Evolutionary conservation across 2,113 vertebrate species (phyloP).

Genomic region (Plotosus lineatus): DNA sequence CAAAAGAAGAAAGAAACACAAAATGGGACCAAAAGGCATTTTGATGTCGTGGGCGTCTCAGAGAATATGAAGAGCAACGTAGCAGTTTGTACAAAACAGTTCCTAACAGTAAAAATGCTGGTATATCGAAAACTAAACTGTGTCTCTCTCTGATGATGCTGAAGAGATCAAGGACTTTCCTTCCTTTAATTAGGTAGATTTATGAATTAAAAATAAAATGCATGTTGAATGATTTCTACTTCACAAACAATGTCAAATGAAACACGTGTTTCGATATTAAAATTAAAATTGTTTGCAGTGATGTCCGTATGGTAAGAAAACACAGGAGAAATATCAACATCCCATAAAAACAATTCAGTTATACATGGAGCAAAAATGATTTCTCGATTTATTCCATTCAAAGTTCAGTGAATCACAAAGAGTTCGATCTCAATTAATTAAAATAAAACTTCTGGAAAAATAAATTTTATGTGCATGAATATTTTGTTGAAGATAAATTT

Average conservation of each 20-base stretch:
- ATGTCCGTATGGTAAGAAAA: conserved; percentile 62
- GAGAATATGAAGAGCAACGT: conserved; percentile 8
- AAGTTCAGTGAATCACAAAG: no score
- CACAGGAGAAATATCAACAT: conserved; percentile 20
- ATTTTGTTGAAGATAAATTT: conserved; percentile 53
- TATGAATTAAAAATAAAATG: conserved; percentile 43
- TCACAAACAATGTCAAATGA: neutral
- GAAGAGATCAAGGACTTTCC: conserved; percentile 18
- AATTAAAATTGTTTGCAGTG: neutral
- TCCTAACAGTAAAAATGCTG: conserved; percentile 39
- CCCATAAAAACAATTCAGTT: conserved; percentile 26
- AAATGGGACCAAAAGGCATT: conserved; percentile 56
- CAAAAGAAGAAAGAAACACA: conserved; percentile 56
- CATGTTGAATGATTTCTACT: conserved; percentile 16
- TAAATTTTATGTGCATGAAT: neutral
- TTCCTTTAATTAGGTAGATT: conserved; percentile 41
- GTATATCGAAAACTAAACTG: conserved; percentile 20
- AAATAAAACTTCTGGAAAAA: neutral
- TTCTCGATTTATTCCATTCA: neutral
- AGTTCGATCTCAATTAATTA: neutral
- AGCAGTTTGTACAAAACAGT: conserved; percentile 36
- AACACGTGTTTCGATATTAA: neutral
- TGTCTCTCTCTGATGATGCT: conserved; percentile 33
- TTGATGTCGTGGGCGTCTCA: conserved; percentile 47
- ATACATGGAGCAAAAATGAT: neutral